Percentiles rank a stretch among this genome's conserved stretches.
These are phyloP conservation scores for Stenodema calcarata DNA, from an alignment of 2,888 invertebrate species.

Conservation along the genomic window DNA sequence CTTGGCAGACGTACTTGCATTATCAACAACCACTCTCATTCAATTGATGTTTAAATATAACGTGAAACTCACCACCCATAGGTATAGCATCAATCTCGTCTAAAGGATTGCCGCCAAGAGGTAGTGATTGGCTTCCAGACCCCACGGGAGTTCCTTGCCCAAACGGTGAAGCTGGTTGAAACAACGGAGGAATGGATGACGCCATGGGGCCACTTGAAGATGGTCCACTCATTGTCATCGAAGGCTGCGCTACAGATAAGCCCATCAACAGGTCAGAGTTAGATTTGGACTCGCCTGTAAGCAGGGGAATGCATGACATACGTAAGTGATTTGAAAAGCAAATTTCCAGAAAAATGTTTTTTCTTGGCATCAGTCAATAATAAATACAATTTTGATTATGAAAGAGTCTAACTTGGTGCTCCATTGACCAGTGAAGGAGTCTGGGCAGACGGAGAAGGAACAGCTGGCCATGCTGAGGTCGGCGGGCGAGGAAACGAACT, in stretches of 20 bases:
- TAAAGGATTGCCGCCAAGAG: conserved; percentile 16
- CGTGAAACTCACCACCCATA: conserved; percentile 30
- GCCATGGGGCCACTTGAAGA: not conserved
- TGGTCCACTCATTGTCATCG: not conserved
- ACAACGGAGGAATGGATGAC: conserved; percentile 22
- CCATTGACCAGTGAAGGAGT: conserved; percentile 56
- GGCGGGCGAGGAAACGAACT: not conserved
- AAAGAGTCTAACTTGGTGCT: not conserved
- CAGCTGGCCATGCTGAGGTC: not conserved
- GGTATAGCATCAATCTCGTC: conserved; percentile 34
- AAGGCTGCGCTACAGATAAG: conserved; percentile 36
- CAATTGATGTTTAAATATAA: not conserved
- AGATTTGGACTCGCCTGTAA: conserved; percentile 50
- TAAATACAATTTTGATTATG: not conserved
- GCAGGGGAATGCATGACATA: not conserved
- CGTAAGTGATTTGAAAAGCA: not conserved
- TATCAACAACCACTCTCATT: not conserved
- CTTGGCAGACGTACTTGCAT: not conserved
- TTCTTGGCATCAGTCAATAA: not conserved
- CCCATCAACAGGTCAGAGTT: conserved; percentile 58
- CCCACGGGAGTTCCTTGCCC: not conserved
- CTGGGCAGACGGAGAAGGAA: conserved; percentile 57
- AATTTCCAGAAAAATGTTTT: not conserved
- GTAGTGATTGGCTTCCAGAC: conserved; percentile 37
- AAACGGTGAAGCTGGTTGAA: conserved; percentile 19